These are phyloP conservation scores for Pseudopodoces humilis DNA, from an alignment of 2,113 vertebrate species.

Conservation along the genomic window DNA sequence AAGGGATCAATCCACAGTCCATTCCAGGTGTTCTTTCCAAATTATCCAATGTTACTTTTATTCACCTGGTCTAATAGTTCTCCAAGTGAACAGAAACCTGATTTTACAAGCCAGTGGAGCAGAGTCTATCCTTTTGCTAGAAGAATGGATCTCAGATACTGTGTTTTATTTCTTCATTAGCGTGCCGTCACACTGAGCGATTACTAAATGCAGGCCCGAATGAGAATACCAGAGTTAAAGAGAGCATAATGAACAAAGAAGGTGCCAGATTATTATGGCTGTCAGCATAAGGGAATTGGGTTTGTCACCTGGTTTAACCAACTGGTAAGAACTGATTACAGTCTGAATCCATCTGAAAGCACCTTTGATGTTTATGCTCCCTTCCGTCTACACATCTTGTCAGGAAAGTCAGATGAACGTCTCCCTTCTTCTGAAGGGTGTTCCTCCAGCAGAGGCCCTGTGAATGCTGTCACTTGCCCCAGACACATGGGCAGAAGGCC, in stretches of 20 bases:
- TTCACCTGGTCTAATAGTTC: constrained; percentile 75
- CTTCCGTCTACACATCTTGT: constrained; percentile 48
- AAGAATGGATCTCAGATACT: constrained; percentile 78
- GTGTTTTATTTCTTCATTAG: constrained; percentile 89
- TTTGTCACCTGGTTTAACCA: constrained; percentile 82
- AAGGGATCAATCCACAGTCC: constrained; percentile 45
- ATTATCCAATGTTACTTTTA: constrained; percentile 60
- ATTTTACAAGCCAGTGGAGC: constrained; percentile 84
- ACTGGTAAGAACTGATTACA: constrained; percentile 79
- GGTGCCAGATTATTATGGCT: constrained; percentile 79
- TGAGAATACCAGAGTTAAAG: constrained; percentile 80
- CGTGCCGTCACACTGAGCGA: constrained; percentile 81
- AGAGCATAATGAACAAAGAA: constrained; percentile 79
- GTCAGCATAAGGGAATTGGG: constrained; percentile 78
- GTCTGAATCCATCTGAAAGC: constrained; percentile 68
- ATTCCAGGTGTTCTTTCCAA: constrained; percentile 67
- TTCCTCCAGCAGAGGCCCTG: neutral
- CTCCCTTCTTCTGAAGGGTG: neutral
- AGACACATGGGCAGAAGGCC: accelerated
- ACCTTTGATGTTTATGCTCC: constrained; percentile 70
- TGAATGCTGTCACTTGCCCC: neutral
- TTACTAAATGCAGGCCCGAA: constrained; percentile 83
- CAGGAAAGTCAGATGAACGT: constrained; percentile 27
- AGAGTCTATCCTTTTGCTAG: constrained; percentile 74
- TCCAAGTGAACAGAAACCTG: constrained; percentile 77